phyloP scores from a whole-genome alignment of 1,140 invertebrate species.

The Whitmania pigra region DNA sequence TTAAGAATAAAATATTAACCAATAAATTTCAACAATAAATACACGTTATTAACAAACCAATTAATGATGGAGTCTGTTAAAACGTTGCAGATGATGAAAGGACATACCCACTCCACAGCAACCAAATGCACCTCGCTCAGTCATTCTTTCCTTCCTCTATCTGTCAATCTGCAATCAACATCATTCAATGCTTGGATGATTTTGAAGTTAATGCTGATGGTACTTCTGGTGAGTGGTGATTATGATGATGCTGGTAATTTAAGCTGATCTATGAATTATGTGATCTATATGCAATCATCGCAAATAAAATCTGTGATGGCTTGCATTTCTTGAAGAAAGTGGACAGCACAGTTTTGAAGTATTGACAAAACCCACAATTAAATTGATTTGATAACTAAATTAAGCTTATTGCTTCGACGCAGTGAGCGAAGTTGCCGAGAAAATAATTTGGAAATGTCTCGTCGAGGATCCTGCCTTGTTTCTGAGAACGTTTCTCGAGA shows the following conservation, averaged over 20 bases:
- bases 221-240: constrained; percentile 43
- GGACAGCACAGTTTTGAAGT: background rate
- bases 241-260: background rate
- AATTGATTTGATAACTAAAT: too few relatives aligned
- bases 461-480: constrained; percentile 95
- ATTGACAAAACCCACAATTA: background rate
- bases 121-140: constrained; percentile 63
- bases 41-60: too few relatives aligned
- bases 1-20: too few relatives aligned
- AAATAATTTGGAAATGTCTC: constrained; percentile 86
- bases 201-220: constrained; percentile 87
- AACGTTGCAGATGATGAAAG: constrained; percentile 40
- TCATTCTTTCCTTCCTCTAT: constrained; percentile 90
- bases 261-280: background rate
- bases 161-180: constrained; percentile 83
- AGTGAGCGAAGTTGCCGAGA: constrained; percentile 51
- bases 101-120: constrained; percentile 43
- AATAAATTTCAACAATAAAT: too few relatives aligned
- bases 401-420: constrained; percentile 5
- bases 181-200: constrained; percentile 87
- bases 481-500: constrained; percentile 84
- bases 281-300: background rate
- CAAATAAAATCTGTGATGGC: too few relatives aligned
- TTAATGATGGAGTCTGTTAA: too few relatives aligned
- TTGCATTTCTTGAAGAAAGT: too few relatives aligned